These are phyloP conservation scores for Onychomys arenicola DNA, from an alignment of 2,797 vertebrate species.

Conservation along the genomic window DNA sequence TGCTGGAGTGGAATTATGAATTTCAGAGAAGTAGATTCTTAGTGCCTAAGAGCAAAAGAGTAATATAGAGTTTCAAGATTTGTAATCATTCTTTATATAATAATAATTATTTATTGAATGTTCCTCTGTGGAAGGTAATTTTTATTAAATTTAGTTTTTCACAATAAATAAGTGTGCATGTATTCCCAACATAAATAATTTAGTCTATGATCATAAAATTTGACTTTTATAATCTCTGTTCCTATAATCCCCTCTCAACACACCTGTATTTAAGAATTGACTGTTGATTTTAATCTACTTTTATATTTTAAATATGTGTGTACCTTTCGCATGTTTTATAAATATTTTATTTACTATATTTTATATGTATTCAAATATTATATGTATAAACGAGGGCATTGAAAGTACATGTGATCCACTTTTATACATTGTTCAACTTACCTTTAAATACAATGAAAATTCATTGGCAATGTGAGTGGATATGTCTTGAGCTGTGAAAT, in stretches of 20 bases:
- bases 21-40: background rate
- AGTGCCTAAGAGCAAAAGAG: background rate
- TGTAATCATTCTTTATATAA: background rate
- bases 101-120: background rate
- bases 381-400: background rate
- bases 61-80: background rate
- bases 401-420: background rate
- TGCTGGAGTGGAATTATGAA: background rate
- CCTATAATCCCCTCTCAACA: background rate
- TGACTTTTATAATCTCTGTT: background rate
- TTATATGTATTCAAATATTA: background rate
- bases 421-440: background rate
- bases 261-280: background rate
- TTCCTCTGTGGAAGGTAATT: background rate
- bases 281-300: background rate
- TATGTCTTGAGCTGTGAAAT: background rate
- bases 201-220: background rate
- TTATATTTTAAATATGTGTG: background rate
- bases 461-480: background rate
- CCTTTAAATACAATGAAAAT: background rate
- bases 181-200: slow-evolving; percentile 1
- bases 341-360: background rate
- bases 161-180: background rate
- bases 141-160: background rate
- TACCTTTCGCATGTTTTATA: background rate